phyloP scores from a whole-genome alignment of 2,113 vertebrate species.

The Chlamydotis undulata region DNA sequence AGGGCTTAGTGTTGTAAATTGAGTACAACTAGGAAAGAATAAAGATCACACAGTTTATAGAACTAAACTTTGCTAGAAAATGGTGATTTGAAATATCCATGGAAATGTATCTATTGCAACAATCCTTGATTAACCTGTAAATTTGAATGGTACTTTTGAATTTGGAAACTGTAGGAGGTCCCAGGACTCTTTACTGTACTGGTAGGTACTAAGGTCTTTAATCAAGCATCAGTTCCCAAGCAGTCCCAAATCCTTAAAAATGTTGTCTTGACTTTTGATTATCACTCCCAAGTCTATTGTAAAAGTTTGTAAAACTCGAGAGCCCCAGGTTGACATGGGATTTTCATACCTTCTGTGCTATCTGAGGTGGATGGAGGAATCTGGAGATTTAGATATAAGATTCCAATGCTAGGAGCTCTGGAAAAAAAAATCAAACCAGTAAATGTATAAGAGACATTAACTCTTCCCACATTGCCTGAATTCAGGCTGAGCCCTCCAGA shows the following conservation, averaged over 20 bases:
- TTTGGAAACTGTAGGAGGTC: neutral
- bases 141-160: neutral
- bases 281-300: neutral
- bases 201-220: neutral
- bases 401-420: neutral
- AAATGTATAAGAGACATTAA: neutral
- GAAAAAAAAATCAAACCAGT: neutral
- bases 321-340: fast-evolving
- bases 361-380: neutral
- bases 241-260: neutral
- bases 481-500: no score
- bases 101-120: neutral
- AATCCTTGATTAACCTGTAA: neutral
- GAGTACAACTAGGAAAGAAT: neutral
- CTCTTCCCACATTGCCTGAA: neutral
- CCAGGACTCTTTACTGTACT: neutral
- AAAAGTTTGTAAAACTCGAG: neutral
- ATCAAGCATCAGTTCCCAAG: neutral
- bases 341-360: neutral
- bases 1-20: neutral
- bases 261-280: neutral
- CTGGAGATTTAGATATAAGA: neutral
- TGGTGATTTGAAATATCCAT: neutral
- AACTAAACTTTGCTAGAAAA: neutral
- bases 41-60: neutral